A percentile compares a stretch with the other conserved stretches of the same genome.
Evolutionary conservation across 1,140 invertebrate genomes (phyloP).

Genomic region (Camponotus floridanus): DNA sequence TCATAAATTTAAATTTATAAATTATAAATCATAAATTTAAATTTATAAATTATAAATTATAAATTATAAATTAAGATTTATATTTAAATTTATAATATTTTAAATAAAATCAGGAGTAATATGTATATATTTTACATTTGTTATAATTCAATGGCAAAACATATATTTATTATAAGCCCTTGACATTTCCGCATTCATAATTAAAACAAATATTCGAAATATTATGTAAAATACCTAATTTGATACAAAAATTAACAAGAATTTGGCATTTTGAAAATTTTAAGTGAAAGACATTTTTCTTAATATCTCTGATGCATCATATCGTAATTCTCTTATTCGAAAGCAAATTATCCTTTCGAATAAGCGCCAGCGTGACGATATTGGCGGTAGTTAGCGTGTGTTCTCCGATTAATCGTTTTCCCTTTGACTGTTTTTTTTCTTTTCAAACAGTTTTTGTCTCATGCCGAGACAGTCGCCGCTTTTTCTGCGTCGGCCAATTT

Average conservation of each 20-base stretch:
- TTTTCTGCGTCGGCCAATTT: constrained; percentile 78
- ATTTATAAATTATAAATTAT: too few species aligned
- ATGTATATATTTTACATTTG: not conserved
- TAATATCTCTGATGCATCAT: constrained; percentile 16
- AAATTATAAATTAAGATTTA: too few species aligned
- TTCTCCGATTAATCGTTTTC: constrained; percentile 67
- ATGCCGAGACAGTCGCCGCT: constrained; percentile 64
- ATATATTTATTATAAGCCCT: not conserved
- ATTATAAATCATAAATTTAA: not conserved
- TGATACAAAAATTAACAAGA: not conserved
- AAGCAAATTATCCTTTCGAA: constrained; percentile 12
- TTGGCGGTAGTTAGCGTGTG: constrained; percentile 64
- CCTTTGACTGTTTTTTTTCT: constrained; percentile 57
- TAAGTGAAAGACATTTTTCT: not conserved
- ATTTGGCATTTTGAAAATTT: not conserved
- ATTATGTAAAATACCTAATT: not conserved
- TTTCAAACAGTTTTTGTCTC: constrained; percentile 59
- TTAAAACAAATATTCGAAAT: not conserved
- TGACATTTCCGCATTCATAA: not conserved
- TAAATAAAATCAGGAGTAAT: not conserved
- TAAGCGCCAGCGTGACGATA: constrained; percentile 43
- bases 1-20: not conserved
- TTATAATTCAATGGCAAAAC: not conserved
- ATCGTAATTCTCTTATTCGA: constrained; percentile 18
- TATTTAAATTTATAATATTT: too few species aligned